Base-by-base conservation (phyloP, 2,888 invertebrate genomes). In the Drosophila sordidula region DNA sequence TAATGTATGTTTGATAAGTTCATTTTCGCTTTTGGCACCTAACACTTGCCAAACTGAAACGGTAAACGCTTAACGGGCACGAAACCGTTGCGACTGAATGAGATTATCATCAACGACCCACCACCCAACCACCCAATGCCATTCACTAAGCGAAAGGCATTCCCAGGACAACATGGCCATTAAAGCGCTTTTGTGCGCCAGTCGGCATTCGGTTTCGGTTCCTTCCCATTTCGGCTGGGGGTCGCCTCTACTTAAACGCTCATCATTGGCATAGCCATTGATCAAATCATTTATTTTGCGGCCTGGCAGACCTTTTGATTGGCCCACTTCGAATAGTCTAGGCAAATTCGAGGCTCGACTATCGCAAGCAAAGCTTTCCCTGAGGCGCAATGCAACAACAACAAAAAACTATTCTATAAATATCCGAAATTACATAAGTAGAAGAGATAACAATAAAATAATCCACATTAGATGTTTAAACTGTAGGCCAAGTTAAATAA, bases 1-100 rank as follows among this genome's bases (percentile, higher is more conserved):
- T 82, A 84, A 84, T 85, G 87, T 76, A 75, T 85, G 85, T 87
- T 85, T 85, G 85, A 85, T 85, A 85, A 87, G 87, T 85, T 87
- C 75, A 85, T 87, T 85, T 85, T 78, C 68, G 70, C 72, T 65
- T 52, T 69, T 74, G 70, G 74, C 80, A 69, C 71, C 71, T 49
- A 57, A 51, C 75, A 67, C 67, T 75, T 63, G 61, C 42, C 42
- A 42, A 29, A 41, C 46, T 39, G 29, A 22, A 22, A 32, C 61
- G 38, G 39, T 51, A 51, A 39, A n/a, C 39, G 51, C 2, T 51
- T 12, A 38, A 8, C 39, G 39, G 39, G 39, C 16, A 39, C 16
- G 42, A 26, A 54, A 32, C 34, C 12, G 34, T 29, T 29, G 26
- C 6, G 12, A 12, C 46, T 36, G 46, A 18, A 51, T 22, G 55